phyloP scores from a whole-genome alignment of 1,140 invertebrate species.

The Cepaea nemoralis region DNA sequence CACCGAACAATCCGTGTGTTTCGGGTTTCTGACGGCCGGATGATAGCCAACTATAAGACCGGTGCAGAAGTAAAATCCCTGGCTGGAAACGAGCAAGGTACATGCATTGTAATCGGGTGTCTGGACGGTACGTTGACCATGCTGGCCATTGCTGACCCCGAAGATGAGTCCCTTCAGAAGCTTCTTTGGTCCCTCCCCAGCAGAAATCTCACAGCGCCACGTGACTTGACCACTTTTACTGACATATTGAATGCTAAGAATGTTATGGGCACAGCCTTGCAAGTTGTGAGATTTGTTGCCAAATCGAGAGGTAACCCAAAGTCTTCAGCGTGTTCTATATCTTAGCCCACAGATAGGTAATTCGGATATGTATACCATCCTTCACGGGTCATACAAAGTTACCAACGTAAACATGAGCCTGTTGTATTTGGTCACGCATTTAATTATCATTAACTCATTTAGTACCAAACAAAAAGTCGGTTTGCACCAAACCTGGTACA shows the following conservation, averaged over 20 bases:
- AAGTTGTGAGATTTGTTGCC: slow-evolving; percentile 67
- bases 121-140: slow-evolving; percentile 94
- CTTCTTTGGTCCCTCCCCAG: slow-evolving; percentile 62
- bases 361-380: too few relatives aligned
- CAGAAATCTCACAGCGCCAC: slow-evolving; percentile 43
- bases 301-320: slow-evolving; percentile 64
- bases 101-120: slow-evolving; percentile 86
- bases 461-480: too few relatives aligned
- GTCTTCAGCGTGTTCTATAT: slow-evolving; percentile 65
- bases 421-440: too few relatives aligned
- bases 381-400: too few relatives aligned
- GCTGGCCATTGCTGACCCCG: slow-evolving; percentile 88
- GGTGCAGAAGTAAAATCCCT: slow-evolving; percentile 91
- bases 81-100: slow-evolving; percentile 84
- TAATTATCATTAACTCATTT: too few relatives aligned
- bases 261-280: slow-evolving; percentile 61
- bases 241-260: slow-evolving; percentile 56
- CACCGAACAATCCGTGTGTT: slow-evolving; percentile 93
- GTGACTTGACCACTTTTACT: slow-evolving; percentile 42
- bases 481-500: too few relatives aligned
- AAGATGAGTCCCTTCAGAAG: slow-evolving; percentile 58
- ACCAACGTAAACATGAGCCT: too few relatives aligned
- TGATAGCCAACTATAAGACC: slow-evolving; percentile 92
- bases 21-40: slow-evolving; percentile 86
- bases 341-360: too few relatives aligned